Percentiles rank a stretch among this genome's conserved stretches.
These are phyloP conservation scores for Congeria kusceri DNA, from an alignment of 2,888 invertebrate species.

Conservation along the genomic window DNA sequence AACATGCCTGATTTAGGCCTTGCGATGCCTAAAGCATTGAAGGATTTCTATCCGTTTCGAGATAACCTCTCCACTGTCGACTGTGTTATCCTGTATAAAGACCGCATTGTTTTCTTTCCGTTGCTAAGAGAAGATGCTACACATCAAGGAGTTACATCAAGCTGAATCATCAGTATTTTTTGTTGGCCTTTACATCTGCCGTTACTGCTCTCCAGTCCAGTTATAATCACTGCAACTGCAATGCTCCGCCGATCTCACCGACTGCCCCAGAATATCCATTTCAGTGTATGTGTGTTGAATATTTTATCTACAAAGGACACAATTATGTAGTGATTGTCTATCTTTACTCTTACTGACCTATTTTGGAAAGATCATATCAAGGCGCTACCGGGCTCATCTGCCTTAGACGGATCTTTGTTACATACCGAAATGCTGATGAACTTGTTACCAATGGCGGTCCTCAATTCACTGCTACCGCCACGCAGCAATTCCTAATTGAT, in stretches of 20 bases:
- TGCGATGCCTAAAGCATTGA: too few species aligned
- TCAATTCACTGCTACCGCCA: constrained; percentile 54
- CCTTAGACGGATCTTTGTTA: constrained; percentile 64
- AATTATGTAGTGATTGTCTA: constrained; percentile 69
- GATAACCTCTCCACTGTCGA: too few species aligned
- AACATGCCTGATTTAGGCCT: too few species aligned
- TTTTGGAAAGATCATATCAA: constrained; percentile 70
- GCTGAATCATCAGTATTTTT: background rate
- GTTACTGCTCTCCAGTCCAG: background rate
- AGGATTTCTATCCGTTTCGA: too few species aligned
- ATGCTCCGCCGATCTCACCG: background rate
- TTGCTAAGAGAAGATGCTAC: too few species aligned
- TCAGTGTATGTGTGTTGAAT: background rate
- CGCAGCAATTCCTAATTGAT: constrained; percentile 62
- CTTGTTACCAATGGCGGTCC: constrained; percentile 70
- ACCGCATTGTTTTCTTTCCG: too few species aligned
- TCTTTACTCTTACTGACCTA: too few species aligned
- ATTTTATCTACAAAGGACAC: constrained; percentile 40
- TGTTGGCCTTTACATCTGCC: background rate
- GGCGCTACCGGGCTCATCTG: constrained; percentile 61
- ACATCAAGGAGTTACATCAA: background rate
- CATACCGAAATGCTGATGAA: constrained; percentile 70
- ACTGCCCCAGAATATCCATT: constrained; percentile 3
- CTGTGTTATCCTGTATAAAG: too few species aligned
- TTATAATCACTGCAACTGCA: background rate